Evolutionary conservation across 2,797 vertebrate species (phyloP).

Genomic region (Clarias laeviceps): DNA sequence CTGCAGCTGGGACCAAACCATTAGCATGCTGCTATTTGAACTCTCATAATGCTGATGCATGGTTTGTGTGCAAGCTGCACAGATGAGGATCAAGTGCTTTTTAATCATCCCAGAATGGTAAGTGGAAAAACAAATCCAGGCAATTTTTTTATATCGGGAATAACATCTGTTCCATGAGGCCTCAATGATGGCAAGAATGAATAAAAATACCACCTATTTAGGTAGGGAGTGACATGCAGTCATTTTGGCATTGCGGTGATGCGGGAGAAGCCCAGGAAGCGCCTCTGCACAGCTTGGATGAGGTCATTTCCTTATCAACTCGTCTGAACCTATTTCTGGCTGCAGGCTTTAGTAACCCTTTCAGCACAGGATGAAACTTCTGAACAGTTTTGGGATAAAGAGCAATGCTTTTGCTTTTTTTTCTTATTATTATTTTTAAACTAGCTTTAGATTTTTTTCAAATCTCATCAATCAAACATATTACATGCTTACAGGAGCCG

Average conservation of each 20-base stretch:
- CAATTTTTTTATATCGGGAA: conserved; percentile 3
- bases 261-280: conserved; percentile 38
- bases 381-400: neutral
- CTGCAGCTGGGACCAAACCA: conserved; percentile 53
- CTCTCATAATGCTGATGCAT: conserved; percentile 51
- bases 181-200: conserved; percentile 8
- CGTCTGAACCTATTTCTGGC: conserved; percentile 38
- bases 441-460: neutral
- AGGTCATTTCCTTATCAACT: conserved; percentile 57
- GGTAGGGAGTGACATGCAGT: conserved; percentile 29
- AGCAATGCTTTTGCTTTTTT: neutral
- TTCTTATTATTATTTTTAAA: neutral
- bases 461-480: neutral
- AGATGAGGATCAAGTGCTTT: conserved; percentile 41
- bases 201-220: conserved; percentile 5
- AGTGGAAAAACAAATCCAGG: conserved; percentile 34
- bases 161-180: conserved; percentile 25
- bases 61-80: conserved; percentile 30
- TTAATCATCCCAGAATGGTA: conserved; percentile 45
- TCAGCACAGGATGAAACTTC: neutral
- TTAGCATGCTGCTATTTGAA: conserved; percentile 55
- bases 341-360: conserved; percentile 33
- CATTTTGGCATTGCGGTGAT: conserved; percentile 20
- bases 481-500: neutral
- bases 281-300: conserved; percentile 38